Conservation (phyloP, 2,797 vertebrate genomes). For the Leptodactylus fallax region DNA sequence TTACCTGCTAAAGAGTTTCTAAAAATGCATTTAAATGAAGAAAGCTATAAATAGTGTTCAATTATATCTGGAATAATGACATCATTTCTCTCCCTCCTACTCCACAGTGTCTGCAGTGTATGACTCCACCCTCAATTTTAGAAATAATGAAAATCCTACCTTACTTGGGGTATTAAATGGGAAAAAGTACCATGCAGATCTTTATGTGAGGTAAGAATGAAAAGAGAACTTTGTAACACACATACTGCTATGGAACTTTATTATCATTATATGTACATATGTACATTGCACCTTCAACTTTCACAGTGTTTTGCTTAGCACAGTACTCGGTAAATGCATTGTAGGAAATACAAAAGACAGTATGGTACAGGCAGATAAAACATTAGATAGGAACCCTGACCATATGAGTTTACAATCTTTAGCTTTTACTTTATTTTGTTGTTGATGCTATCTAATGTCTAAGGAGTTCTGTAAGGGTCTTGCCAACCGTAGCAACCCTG, state of each 20-base stretch:
- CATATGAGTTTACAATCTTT: too few species aligned
- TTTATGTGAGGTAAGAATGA: slow-evolving; percentile 88
- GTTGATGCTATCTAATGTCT: too few species aligned
- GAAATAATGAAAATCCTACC: slow-evolving; percentile 89
- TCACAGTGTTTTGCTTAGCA: background rate
- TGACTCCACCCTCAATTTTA: slow-evolving; percentile 97
- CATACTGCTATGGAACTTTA: background rate
- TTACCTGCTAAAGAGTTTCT: too few species aligned
- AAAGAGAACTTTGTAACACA: background rate
- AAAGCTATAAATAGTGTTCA: too few species aligned
- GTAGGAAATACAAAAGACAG: too few species aligned
- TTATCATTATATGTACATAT: background rate
- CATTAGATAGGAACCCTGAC: too few species aligned
- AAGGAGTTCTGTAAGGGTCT: too few species aligned
- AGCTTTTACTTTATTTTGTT: too few species aligned
- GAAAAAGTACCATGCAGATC: slow-evolving; percentile 93
- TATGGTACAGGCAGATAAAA: too few species aligned
- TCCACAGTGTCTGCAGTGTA: slow-evolving; percentile 91
- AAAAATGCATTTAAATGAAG: too few species aligned
- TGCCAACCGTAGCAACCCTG: too few species aligned
- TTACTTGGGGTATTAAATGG: slow-evolving; percentile 91
- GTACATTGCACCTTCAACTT: background rate
- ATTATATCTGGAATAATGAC: background rate
- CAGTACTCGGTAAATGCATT: too few species aligned
- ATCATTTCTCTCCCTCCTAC: background rate